These are phyloP conservation scores for Thyatira batis DNA, from an alignment of 2,888 invertebrate genomes.

Conservation along the genomic window DNA sequence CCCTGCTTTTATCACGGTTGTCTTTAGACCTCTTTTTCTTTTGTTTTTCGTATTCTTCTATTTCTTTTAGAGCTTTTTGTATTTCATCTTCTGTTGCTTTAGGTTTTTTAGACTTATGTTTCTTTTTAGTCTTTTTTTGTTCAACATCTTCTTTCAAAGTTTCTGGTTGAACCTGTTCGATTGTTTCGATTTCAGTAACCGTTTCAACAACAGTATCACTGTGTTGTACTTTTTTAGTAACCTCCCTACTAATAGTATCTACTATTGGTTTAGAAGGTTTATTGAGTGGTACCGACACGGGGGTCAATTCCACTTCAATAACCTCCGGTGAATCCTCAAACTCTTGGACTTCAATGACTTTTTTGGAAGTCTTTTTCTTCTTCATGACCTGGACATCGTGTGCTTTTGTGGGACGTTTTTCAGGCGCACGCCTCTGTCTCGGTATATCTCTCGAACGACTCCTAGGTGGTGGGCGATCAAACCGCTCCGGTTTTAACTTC, in stretches of 20 bases:
- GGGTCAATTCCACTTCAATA: conserved; percentile 24
- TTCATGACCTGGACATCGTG: conserved; percentile 59
- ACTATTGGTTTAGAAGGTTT: conserved; percentile 7
- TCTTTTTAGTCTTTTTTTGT: conserved; percentile 64
- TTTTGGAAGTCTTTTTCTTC: conserved; percentile 66
- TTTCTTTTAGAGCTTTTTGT: conserved; percentile 72
- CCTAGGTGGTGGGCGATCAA: conserved; percentile 49
- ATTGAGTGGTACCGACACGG: conserved; percentile 11
- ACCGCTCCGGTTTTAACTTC: conserved; percentile 37
- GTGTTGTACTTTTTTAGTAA: conserved; percentile 56
- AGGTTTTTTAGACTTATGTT: conserved; percentile 63
- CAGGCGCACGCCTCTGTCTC: conserved; percentile 62
- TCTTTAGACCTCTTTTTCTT: conserved; percentile 66
- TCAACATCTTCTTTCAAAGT: conserved; percentile 34
- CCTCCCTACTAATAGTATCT: conserved; percentile 30
- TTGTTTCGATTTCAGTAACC: conserved; percentile 36
- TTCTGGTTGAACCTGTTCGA: conserved; percentile 32
- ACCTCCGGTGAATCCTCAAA: conserved; percentile 58
- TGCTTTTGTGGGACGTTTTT: conserved; percentile 63
- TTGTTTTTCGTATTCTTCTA: conserved; percentile 60
- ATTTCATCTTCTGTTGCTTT: conserved; percentile 68
- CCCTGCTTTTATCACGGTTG: conserved; percentile 44
- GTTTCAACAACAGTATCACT: conserved; percentile 57
- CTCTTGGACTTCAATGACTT: conserved; percentile 69
- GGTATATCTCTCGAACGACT: conserved; percentile 72